Evolutionary conservation across 2,888 invertebrate genomes (phyloP), one percentile per base, ranked within the genome.

Genomic region (Aleiodes alternator): DNA sequence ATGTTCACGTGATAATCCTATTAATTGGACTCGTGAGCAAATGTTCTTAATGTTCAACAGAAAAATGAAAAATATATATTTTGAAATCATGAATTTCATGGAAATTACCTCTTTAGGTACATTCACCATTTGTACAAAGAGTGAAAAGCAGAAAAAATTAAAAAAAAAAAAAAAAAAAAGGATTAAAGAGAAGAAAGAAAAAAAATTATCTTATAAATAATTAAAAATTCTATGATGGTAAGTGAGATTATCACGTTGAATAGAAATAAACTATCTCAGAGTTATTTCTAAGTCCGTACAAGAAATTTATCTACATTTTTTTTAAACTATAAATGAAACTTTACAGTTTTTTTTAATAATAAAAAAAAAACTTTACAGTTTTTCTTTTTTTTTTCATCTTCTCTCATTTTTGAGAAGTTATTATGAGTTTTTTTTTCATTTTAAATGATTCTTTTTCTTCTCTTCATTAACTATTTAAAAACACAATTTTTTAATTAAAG

Each of bases 191-290:
- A 16, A 31, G 8, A 50, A 57, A 76, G 59, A 61, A 56, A 53
- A 69, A 75, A 57, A 55, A 70, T 72, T 74, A 48, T 72, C 66
- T 72, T 77, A 78, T 76, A 78, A 78, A 78, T 76, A 79, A 79
- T 77, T 77, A 78, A 74, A 80, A 78, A 43, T 31, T 53, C 66
- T 70, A 55, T 70, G 74, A 71, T 74, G 68, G 77, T 77, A 72
- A 34, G 34, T 34, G 34, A 70, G 55, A 72, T 68, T 78, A 79
- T 79, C 77, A 78, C 77, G 75, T 78, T 77, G 69, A 73, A 80
- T 78, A 80, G 70, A 79, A 79, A 80, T 79, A 76, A 76, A 69
- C 71, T 79, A 78, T 29, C 43, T 76, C 68, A 48, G 14, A 12
- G 14, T 61, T 69, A 74, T 14, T 38, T 69, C 51, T 69, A 61